Conservation (phyloP, 2,888 invertebrate genomes). For the Brachypalpus laphriformis region DNA sequence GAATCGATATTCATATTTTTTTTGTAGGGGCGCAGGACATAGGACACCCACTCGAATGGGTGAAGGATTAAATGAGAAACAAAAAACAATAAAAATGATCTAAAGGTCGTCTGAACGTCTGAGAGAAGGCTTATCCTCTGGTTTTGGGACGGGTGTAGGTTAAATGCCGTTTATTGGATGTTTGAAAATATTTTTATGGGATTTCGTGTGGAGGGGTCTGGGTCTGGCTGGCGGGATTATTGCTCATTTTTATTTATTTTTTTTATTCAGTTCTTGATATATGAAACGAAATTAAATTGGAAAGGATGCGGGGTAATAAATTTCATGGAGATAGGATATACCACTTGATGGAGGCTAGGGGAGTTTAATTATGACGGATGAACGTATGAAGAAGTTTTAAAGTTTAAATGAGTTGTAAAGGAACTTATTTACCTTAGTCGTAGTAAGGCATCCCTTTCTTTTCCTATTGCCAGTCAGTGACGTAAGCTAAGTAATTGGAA, state of each 20-base stretch:
- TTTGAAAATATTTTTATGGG: constrained; percentile 40
- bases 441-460: too few relatives aligned
- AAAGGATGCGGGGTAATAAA: constrained; percentile 26
- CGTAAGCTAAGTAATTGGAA: too few relatives aligned
- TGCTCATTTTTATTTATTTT: constrained; percentile 46
- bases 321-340: background rate
- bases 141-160: background rate
- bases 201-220: constrained; percentile 5
- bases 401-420: too few relatives aligned
- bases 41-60: constrained; percentile 1
- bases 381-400: too few relatives aligned
- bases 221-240: constrained; percentile 14
- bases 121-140: constrained; percentile 28
- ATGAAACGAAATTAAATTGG: constrained; percentile 16
- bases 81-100: constrained; percentile 62
- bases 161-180: constrained; percentile 28
- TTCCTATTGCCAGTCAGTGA: too few relatives aligned
- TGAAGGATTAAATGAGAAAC: constrained; percentile 60
- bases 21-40: background rate
- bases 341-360: background rate
- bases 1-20: too few relatives aligned
- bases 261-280: constrained; percentile 31
- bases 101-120: constrained; percentile 53
- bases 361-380: background rate
- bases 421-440: too few relatives aligned